Conservation (phyloP, 2,113 vertebrate genomes). For the Fregetta grallaria region DNA sequence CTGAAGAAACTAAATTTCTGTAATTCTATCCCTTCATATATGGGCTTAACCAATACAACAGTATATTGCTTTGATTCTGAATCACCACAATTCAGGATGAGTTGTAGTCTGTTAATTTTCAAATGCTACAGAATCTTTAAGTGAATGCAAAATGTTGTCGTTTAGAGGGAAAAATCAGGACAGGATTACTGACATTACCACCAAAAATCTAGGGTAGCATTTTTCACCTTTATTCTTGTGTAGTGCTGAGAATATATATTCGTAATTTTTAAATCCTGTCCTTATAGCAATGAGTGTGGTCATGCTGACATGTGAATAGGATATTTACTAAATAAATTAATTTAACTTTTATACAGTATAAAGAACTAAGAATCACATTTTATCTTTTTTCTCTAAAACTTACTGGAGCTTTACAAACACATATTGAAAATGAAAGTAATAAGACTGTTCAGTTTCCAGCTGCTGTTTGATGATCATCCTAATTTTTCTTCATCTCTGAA, state of each 20-base stretch:
- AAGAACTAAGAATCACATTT: constrained; percentile 34
- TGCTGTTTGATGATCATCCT: not conserved
- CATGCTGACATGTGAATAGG: constrained; percentile 27
- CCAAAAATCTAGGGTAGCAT: not conserved
- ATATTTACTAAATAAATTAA: constrained; percentile 46
- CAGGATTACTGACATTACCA: not conserved
- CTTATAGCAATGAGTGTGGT: not conserved
- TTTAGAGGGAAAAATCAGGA: not conserved
- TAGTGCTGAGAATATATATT: not conserved
- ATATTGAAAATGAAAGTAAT: not conserved
- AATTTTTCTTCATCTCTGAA: not conserved
- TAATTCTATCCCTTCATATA: not conserved
- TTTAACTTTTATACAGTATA: constrained; percentile 20
- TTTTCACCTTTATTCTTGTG: constrained; percentile 14
- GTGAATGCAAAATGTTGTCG: not conserved
- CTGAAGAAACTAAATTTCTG: not conserved
- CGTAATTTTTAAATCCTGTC: not conserved
- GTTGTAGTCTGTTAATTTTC: not conserved
- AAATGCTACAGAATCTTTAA: not conserved
- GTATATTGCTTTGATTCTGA: not conserved
- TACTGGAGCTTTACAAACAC: not conserved
- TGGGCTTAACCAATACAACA: not conserved
- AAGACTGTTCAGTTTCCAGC: not conserved
- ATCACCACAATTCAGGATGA: not conserved
- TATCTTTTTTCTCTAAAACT: constrained; percentile 58